Evolutionary conservation across 2,113 vertebrate species (phyloP), one percentile per base, ranked within the genome.

Genomic region (Tichodroma muraria): DNA sequence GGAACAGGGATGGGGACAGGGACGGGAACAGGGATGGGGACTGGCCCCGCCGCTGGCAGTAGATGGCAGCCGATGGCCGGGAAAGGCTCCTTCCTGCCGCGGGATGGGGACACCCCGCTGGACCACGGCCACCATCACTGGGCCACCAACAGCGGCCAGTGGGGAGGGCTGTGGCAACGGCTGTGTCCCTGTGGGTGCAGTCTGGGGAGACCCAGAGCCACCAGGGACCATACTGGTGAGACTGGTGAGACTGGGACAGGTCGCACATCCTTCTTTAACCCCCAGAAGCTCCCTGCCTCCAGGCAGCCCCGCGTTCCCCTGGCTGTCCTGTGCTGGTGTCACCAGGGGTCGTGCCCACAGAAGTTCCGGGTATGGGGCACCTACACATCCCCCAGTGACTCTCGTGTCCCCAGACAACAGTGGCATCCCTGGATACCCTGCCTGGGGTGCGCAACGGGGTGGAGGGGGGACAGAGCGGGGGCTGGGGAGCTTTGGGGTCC

Each of bases 301-400:
- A 15, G 42, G 42, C 49, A 40, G 31, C 57, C 6, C 31, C 6
- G 2, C 8, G 61, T 33, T 18, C 37, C 44, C 14, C 4, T 1
- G 1, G 19, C 54, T 42, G 65, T 22, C 27, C 83, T 13, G 19
- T 9, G 3, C 47, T 5, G 4, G n/a, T 22, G 42, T 13, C 69
- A 45, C 21, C 63, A 5, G 18, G 22, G 40, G 4, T 6, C 72
- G 53, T 49, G 15, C n/a, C 16, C 63, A 6, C 13, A 37, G 35
- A 63, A 63, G 20, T 4, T 0, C 42, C 57, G 2, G 5, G 4
- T 19, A 11, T 25, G 52, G 71, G 31, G 19, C 77, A 25, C 28
- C 5, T 6, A 2, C 5, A 5, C 24, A 5, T 9, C 24, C 59
- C 35, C 2, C 1, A 2, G 3, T 4, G 54, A 15, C 3, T 1